phyloP scores from a whole-genome alignment of 2,888 invertebrate genomes.

The Agapostemon virescens region DNA sequence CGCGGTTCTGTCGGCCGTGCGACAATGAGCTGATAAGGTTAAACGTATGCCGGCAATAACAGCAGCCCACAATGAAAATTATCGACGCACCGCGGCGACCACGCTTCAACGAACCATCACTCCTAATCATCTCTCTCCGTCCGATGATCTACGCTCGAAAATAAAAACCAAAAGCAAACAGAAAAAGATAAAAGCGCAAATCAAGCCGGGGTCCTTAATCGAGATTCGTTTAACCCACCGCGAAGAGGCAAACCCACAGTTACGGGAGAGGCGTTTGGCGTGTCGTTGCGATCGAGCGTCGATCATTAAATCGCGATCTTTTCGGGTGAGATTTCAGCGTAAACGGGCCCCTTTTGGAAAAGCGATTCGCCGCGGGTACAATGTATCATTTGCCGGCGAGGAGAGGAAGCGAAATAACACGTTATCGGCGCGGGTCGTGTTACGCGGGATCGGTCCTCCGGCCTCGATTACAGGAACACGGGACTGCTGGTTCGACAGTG shows the following conservation, averaged over 20 bases:
- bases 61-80: conserved; percentile 25
- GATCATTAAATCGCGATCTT: background rate
- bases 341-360: conserved; percentile 22
- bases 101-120: conserved; percentile 22
- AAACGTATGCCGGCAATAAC: conserved; percentile 21
- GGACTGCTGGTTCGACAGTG: background rate
- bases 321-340: background rate
- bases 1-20: conserved; percentile 28
- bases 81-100: background rate
- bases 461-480: background rate
- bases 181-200: too few relatives aligned
- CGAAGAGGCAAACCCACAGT: background rate
- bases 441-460: background rate
- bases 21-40: conserved; percentile 54
- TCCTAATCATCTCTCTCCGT: conserved; percentile 17
- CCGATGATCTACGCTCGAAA: background rate
- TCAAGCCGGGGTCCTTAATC: background rate
- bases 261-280: background rate
- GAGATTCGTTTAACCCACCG: background rate
- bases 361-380: conserved; percentile 19
- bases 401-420: conserved; percentile 21
- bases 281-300: background rate
- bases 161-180: too few relatives aligned
- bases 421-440: conserved; percentile 16
- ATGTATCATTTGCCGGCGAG: conserved; percentile 31